Base-by-base conservation (phyloP, 53 echinoderm and acorn worm species). In the Luidia sarsii region DNA sequence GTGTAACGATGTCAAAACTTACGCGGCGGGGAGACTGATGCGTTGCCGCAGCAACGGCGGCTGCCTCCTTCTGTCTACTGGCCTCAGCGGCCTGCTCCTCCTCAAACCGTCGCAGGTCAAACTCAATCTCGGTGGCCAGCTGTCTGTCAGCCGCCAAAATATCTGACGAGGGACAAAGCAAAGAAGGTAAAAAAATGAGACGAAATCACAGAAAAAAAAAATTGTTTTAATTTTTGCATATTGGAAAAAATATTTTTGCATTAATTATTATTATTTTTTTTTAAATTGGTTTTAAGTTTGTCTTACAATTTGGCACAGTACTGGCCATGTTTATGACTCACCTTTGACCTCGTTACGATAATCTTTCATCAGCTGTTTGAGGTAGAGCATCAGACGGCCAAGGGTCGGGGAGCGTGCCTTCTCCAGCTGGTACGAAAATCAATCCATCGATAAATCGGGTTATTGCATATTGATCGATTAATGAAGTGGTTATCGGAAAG, bases 321-420 rank as follows among this genome's bases (percentile, higher is more conserved):
- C n/a, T n/a, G n/a, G n/a, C n/a, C n/a, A n/a, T n/a, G n/a, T n/a
- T n/a, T n/a, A n/a, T n/a, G 37, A 46, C 71, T 79, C 35, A 95
- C 95, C 95, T 90, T 95, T 95, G 61, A 95, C 85, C 75, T 95
- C 95, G 67, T 92, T 90, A 57, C 92, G 87, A 37, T 92, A 95
- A 48, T 95, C 95, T 60, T 95, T 95, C 95, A 95, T 95, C 45
- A 95, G 79, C 39, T 90, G 90, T 31, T 90, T 92, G 62, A 95
- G 61, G 52, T 89, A 95, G 34, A 92, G 71, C 95, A 95, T 95
- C 69, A 95, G 86, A n/a, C 90, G 82, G 22, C 83, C 77, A 35
- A 95, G 82, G 4, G 93, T 64, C 22, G 95, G 95, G 7, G 95
- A 95, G 43, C 87, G 92, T 19, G 73, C 77, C 55, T 92, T 93